Base-by-base conservation (phyloP, 1,140 invertebrate genomes). In the Episyrphus balteatus region DNA sequence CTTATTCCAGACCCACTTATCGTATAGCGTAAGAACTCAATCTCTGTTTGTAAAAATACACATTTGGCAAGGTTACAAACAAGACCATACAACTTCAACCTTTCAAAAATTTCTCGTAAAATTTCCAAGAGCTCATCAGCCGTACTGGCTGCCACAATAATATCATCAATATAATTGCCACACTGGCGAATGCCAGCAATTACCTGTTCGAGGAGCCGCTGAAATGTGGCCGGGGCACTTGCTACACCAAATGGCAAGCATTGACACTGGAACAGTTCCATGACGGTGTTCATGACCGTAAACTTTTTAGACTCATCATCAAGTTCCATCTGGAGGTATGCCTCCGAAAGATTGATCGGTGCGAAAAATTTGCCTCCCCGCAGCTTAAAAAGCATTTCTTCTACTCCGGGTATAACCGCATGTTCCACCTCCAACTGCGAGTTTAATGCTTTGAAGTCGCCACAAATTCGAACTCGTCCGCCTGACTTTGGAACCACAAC, bases 401-500 rank as follows among this genome's bases (percentile, higher is more conserved):
- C 56, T 12, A 59, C 42, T 33, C 48, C 30, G 50, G 60, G 54
- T 45, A 70, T 44, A 0, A 66, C 63, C 38, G 69, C 59, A 30
- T 57, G 55, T 42, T 69, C 60, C 21, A 55, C 45, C 18, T 58
- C 39, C 31, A 68, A 46, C 40, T 53, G 46, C 21, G 42, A n/a
- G 44, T 49, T 72, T 72, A 33, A 72, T 46, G 52, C 53, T 50
- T 69, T 66, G 54, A 63, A 75, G 56, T 74, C 72, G 1, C 61
- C 61, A 57, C 72, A 74, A 39, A 75, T 56, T 26, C 72, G 49
- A 31, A 61, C 50, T 42, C 51, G 48, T 9, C 57, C 61, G 51
- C 70, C 56, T 42, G 61, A 57, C 51, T 76, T 77, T 45, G 60
- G 56, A 2, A 75, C 70, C 0, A 69, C 49, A 0, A 75, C 67